Conservation (phyloP, 1,140 invertebrate genomes). For the Coelopa frigida region DNA sequence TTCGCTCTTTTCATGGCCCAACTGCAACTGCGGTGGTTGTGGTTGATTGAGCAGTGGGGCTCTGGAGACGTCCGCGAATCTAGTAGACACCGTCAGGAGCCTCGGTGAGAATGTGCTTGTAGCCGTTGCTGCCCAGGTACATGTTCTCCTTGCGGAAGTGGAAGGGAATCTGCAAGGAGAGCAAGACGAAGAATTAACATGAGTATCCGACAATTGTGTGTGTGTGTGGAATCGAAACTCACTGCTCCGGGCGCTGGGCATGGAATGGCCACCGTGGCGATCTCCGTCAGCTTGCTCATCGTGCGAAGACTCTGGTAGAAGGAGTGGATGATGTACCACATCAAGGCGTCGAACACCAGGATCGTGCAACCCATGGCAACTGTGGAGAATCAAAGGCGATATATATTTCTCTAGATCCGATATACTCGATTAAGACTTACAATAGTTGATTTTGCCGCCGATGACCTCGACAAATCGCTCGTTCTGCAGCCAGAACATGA, state of each 20-base stretch:
- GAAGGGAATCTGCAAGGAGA: slow-evolving; percentile 28
- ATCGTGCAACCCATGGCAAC: slow-evolving; percentile 32
- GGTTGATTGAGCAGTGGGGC: too few relatives aligned
- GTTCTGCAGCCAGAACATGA: slow-evolving; percentile 30
- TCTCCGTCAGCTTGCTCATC: slow-evolving; percentile 39
- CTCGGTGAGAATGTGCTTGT: slow-evolving; percentile 41
- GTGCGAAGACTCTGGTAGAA: slow-evolving; percentile 39
- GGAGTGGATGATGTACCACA: slow-evolving; percentile 40
- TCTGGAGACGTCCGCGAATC: too few relatives aligned
- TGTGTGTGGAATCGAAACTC: slow-evolving; percentile 14
- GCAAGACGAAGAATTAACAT: not conserved
- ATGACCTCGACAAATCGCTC: slow-evolving; percentile 27
- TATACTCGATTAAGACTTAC: slow-evolving; percentile 24
- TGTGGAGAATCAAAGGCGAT: slow-evolving; percentile 5
- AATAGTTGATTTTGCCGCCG: slow-evolving; percentile 29
- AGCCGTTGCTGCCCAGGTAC: slow-evolving; percentile 42
- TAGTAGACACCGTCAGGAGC: slow-evolving; percentile 39
- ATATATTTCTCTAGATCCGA: not conserved
- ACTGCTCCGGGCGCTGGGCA: slow-evolving; percentile 39
- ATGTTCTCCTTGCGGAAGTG: slow-evolving; percentile 41
- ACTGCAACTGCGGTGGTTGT: too few relatives aligned
- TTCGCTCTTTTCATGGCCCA: too few relatives aligned
- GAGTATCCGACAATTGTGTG: not conserved
- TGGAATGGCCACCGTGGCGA: slow-evolving; percentile 41
- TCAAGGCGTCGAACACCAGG: slow-evolving; percentile 30